These are phyloP conservation scores for Bilobella aurantiaca DNA, from an alignment of 1,140 invertebrate genomes.

Conservation along the genomic window DNA sequence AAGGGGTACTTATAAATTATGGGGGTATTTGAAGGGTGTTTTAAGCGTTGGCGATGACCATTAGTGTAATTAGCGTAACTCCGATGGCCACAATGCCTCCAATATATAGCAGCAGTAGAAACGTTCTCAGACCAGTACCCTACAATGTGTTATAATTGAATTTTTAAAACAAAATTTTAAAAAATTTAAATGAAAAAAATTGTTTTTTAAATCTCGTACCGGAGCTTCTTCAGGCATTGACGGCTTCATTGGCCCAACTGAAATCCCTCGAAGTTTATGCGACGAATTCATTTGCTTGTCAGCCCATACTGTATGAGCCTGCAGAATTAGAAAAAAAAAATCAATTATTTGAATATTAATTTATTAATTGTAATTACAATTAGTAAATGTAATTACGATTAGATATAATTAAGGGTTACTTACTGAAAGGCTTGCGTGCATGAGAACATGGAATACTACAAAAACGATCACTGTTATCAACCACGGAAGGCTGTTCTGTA, in stretches of 20 bases:
- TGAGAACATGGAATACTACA: constrained; percentile 75
- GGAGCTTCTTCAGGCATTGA: constrained; percentile 24
- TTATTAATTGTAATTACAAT: constrained; percentile 31
- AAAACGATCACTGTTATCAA: constrained; percentile 60
- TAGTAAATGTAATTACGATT: constrained; percentile 27
- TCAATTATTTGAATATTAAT: constrained; percentile 33
- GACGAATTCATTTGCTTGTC: constrained; percentile 28
- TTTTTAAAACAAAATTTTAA: background rate
- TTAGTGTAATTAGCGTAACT: background rate
- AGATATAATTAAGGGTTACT: constrained; percentile 41
- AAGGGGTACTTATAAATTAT: too few relatives aligned
- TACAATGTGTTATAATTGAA: background rate
- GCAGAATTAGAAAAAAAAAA: too few relatives aligned
- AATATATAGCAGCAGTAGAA: background rate
- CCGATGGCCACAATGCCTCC: background rate
- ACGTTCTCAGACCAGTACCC: background rate
- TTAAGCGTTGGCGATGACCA: background rate
- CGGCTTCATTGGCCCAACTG: constrained; percentile 32
- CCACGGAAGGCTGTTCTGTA: constrained; percentile 53
- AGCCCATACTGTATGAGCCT: constrained; percentile 30
- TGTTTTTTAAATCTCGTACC: constrained; percentile 10
- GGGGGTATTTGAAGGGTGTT: too few relatives aligned
- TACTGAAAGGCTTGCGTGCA: constrained; percentile 81
- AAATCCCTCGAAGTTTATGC: constrained; percentile 21
- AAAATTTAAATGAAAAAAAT: background rate